Evolutionary conservation across 2,797 vertebrate genomes (phyloP).

Genomic region (Diglossa cyanea): DNA sequence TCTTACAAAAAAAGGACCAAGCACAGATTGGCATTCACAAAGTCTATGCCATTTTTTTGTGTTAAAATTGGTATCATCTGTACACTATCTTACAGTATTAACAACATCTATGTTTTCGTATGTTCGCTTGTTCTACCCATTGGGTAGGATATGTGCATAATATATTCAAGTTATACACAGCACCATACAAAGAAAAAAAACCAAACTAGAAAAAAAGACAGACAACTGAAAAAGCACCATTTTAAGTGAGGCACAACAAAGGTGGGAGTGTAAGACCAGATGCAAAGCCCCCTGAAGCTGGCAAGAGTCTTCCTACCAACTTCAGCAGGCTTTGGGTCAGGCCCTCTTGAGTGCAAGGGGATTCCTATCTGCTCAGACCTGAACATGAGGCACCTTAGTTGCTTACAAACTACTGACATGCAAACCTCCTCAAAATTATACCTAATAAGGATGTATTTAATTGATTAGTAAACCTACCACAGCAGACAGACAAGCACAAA

Average conservation of each 20-base stretch:
- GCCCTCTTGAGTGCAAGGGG: slow-evolving; percentile 65
- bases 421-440: slow-evolving; percentile 82
- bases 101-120: slow-evolving; percentile 80
- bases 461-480: slow-evolving; percentile 50
- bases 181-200: slow-evolving; percentile 86
- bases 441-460: not conserved
- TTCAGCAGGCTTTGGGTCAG: not conserved
- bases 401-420: slow-evolving; percentile 82
- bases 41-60: slow-evolving; percentile 86
- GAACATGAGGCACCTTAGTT: slow-evolving; percentile 85
- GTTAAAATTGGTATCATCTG: slow-evolving; percentile 90
- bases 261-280: slow-evolving; percentile 79
- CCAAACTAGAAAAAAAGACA: slow-evolving; percentile 72
- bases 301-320: not conserved
- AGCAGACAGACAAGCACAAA: slow-evolving; percentile 63
- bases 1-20: slow-evolving; percentile 85
- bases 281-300: not conserved
- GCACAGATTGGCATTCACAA: slow-evolving; percentile 90
- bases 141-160: slow-evolving; percentile 99
- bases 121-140: slow-evolving; percentile 90
- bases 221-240: slow-evolving; percentile 92
- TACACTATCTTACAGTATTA: slow-evolving; percentile 97
- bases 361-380: slow-evolving; percentile 84
- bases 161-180: slow-evolving; percentile 96
- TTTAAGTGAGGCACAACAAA: slow-evolving; percentile 93